A percentile compares a stretch with the other conserved stretches of the same genome.
phyloP scores from a whole-genome alignment of 2,888 invertebrate species.

The Pandemis heparana region DNA sequence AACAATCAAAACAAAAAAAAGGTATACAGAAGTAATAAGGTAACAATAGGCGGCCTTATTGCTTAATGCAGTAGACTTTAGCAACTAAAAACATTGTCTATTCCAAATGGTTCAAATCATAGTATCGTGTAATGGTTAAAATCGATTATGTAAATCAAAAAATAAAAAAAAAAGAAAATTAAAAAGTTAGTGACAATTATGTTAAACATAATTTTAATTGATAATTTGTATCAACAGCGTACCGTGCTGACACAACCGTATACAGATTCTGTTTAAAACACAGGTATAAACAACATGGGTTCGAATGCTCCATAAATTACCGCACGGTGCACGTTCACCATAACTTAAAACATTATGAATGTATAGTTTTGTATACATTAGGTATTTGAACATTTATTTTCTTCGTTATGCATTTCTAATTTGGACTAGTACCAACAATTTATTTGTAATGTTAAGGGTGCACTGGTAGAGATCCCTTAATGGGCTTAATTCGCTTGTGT shows the following conservation, averaged over 20 bases:
- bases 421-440: neutral
- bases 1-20: too few species aligned
- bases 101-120: too few species aligned
- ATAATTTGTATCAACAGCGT: neutral
- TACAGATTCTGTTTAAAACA: neutral
- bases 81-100: too few species aligned
- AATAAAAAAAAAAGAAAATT: neutral
- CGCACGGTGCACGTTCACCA: conserved; percentile 2
- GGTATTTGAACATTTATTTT: neutral
- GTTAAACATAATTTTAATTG: neutral
- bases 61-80: too few species aligned
- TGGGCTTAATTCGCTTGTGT: too few species aligned
- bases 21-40: too few species aligned
- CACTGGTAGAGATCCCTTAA: too few species aligned
- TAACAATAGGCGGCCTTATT: too few species aligned
- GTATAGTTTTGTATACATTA: neutral
- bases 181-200: neutral
- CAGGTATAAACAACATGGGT: conserved; percentile 16
- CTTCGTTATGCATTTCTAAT: neutral
- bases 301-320: conserved; percentile 36
- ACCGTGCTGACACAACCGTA: neutral
- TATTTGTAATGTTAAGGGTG: too few species aligned
- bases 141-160: too few species aligned
- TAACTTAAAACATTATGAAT: neutral
- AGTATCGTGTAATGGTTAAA: too few species aligned